Percentiles rank a stretch among this genome's conserved stretches.
Evolutionary conservation across 30 jellyfish, hydroid and myxozoan genomes (phyloP).

Genomic region (Aurelia coerulea): DNA sequence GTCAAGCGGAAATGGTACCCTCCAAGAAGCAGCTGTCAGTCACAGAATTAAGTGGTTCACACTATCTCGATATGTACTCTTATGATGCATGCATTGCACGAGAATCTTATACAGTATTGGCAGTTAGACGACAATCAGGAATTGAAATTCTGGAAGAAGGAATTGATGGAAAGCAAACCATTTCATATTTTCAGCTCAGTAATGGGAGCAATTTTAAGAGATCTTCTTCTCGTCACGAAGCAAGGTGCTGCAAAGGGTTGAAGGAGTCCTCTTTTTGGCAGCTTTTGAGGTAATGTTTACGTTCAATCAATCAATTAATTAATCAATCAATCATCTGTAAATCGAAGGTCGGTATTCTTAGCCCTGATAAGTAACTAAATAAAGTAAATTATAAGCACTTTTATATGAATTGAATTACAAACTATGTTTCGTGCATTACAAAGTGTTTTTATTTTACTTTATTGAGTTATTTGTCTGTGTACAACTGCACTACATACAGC

Average conservation of each 20-base stretch:
- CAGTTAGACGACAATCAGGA: neutral
- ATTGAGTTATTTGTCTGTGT: no score
- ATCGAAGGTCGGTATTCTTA: no score
- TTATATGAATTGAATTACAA: no score
- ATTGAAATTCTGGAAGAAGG: neutral
- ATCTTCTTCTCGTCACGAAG: neutral
- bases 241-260: constrained; percentile 16
- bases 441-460: no score
- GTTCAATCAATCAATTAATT: no score
- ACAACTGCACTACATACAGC: no score
- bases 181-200: constrained; percentile 23
- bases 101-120: constrained; percentile 35
- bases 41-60: neutral
- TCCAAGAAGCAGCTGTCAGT: neutral
- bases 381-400: no score
- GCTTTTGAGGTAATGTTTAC: constrained; percentile 3
- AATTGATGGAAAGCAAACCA: neutral
- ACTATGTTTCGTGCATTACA: no score
- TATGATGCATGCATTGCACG: constrained; percentile 6
- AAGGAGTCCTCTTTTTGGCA: constrained; percentile 37
- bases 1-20: no score
- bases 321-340: no score
- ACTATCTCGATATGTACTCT: constrained; percentile 11
- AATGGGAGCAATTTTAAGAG: neutral
- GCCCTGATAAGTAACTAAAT: no score